Percentiles rank a stretch among this genome's conserved stretches.
Conservation (phyloP, 1,140 invertebrate species). For the Lerema accius region DNA sequence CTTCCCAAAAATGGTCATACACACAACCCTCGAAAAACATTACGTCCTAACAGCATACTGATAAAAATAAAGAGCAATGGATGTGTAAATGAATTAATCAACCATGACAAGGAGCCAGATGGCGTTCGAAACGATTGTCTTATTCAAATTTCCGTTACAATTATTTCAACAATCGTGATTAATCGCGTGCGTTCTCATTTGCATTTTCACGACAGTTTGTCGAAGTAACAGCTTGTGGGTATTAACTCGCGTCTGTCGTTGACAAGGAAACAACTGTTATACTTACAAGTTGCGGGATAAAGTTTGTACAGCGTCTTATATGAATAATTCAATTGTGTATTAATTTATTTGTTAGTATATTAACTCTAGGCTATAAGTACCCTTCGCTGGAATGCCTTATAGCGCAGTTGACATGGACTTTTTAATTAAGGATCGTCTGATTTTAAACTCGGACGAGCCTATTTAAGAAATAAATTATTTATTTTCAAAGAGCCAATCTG, state of each 20-base stretch:
- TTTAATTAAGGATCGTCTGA: too few species aligned
- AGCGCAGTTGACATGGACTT: too few species aligned
- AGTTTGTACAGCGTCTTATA: neutral
- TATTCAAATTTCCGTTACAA: conserved; percentile 28
- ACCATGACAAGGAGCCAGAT: conserved; percentile 22
- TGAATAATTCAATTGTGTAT: neutral
- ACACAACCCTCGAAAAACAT: too few species aligned
- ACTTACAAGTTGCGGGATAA: neutral
- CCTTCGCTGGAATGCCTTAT: too few species aligned
- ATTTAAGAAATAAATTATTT: too few species aligned
- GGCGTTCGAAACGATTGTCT: conserved; percentile 24
- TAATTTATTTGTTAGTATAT: too few species aligned
- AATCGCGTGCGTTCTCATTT: conserved; percentile 33
- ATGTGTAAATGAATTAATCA: conserved; percentile 8
- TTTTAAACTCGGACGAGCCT: too few species aligned
- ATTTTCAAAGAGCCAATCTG: too few species aligned
- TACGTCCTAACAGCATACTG: too few species aligned
- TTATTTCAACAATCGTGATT: conserved; percentile 29
- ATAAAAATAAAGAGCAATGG: too few species aligned
- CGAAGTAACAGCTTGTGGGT: conserved; percentile 21
- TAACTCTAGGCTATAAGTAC: too few species aligned
- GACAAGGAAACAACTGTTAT: conserved; percentile 5
- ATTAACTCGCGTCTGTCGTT: conserved; percentile 2
- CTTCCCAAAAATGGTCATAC: too few species aligned
- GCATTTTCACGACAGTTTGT: conserved; percentile 27